Conservation (phyloP, 2,797 vertebrate genomes). For the Danio jaintianensis region DNA sequence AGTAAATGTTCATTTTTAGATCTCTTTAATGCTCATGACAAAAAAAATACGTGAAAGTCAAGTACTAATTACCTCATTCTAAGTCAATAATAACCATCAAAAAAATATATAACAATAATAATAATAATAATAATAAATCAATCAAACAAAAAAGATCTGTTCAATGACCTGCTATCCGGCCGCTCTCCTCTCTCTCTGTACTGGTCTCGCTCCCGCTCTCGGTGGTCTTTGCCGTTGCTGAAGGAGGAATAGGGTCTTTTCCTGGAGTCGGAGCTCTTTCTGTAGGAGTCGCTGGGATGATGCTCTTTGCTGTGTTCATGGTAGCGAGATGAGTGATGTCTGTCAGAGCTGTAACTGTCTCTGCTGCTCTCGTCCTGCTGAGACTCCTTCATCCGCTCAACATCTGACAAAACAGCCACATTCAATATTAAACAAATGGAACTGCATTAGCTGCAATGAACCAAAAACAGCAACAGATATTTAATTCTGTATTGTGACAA, state of each 20-base stretch:
- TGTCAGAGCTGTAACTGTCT: constrained; percentile 94
- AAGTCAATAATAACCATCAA: too few species aligned
- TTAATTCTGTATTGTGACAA: not conserved
- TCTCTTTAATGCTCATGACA: too few species aligned
- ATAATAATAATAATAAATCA: too few species aligned
- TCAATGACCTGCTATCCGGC: constrained; percentile 66
- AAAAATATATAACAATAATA: too few species aligned
- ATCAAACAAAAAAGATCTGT: constrained; percentile 57
- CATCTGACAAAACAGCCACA: constrained; percentile 76
- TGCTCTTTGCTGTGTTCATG: constrained; percentile 90
- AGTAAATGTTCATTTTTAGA: too few species aligned
- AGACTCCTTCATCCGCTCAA: constrained; percentile 90
- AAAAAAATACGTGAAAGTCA: too few species aligned
- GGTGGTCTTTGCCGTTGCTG: constrained; percentile 97
- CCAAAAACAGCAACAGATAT: not conserved
- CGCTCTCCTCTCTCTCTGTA: constrained; percentile 82
- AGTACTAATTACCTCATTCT: too few species aligned
- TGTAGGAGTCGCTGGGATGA: constrained; percentile 85
- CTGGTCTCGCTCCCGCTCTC: constrained; percentile 76
- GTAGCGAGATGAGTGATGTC: constrained; percentile 84
- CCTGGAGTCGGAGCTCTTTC: constrained; percentile 84
- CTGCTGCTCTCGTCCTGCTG: constrained; percentile 97
- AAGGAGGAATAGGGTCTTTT: constrained; percentile 93
- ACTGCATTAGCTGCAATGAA: too few species aligned
- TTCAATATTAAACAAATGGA: not conserved